Conservation (phyloP, 1,140 invertebrate species). For the Papilio glaucus region DNA sequence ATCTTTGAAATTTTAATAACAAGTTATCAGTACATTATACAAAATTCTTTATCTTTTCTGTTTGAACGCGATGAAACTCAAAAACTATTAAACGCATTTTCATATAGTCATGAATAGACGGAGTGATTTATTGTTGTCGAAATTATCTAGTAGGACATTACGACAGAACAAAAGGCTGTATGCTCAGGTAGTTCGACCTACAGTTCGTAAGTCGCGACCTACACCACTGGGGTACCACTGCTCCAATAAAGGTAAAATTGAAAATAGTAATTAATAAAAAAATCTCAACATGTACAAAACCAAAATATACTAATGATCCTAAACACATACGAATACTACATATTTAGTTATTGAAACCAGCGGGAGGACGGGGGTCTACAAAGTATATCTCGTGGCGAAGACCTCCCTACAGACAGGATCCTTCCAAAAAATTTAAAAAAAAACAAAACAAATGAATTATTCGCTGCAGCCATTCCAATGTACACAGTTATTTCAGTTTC, state of each 20-base stretch:
- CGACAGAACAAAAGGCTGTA: constrained; percentile 22
- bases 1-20: neutral
- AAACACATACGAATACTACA: neutral
- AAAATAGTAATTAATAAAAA: neutral
- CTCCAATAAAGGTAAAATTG: too few relatives aligned
- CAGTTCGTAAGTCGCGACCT: too few relatives aligned
- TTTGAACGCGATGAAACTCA: too few relatives aligned
- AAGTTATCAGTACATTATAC: too few relatives aligned
- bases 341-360: constrained; percentile 16
- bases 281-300: neutral
- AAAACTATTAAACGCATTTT: too few relatives aligned
- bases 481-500: constrained; percentile 8
- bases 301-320: neutral
- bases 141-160: constrained; percentile 8
- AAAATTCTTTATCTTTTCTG: too few relatives aligned
- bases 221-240: too few relatives aligned
- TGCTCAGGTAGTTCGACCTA: too few relatives aligned
- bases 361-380: neutral
- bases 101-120: too few relatives aligned
- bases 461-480: constrained; percentile 18
- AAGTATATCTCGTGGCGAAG: constrained; percentile 22
- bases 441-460: constrained; percentile 12
- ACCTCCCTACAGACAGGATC: neutral
- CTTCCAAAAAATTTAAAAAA: constrained; percentile 4
- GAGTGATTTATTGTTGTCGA: too few relatives aligned